Percentiles rank a stretch among this genome's conserved stretches.
Evolutionary conservation across 2,888 invertebrate species (phyloP).

Genomic region (Lepidonotus clava): DNA sequence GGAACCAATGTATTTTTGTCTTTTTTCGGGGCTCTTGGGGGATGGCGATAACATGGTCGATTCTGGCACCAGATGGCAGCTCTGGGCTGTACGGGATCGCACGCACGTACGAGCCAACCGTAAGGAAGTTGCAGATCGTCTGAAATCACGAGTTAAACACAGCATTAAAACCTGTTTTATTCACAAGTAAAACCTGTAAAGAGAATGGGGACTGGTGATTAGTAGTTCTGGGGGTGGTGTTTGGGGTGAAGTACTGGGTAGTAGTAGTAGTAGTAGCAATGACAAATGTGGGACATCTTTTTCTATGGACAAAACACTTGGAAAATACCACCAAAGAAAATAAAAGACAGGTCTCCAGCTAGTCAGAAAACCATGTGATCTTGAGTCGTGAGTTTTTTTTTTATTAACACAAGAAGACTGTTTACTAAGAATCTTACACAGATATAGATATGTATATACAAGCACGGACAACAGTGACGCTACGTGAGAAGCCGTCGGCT

Average conservation of each 20-base stretch:
- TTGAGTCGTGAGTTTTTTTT: not conserved
- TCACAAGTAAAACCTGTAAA: not conserved
- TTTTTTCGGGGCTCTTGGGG: conserved; percentile 85
- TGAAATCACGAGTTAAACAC: conserved; percentile 11
- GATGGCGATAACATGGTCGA: conserved; percentile 89
- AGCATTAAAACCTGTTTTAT: not conserved
- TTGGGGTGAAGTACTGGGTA: not conserved
- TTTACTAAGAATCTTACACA: conserved; percentile 8
- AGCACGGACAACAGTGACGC: conserved; percentile 14
- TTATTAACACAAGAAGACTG: not conserved
- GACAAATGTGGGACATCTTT: conserved; percentile 5
- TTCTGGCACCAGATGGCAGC: conserved; percentile 85
- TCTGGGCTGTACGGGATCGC: conserved; percentile 88
- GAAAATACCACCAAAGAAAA: conserved; percentile 9
- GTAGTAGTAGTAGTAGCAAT: conserved; percentile 27
- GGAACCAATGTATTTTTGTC: conserved; percentile 89
- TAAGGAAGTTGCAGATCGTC: conserved; percentile 90
- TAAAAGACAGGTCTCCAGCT: not conserved
- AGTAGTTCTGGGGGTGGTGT: not conserved
- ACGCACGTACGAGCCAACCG: conserved; percentile 90
- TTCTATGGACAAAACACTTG: conserved; percentile 27
- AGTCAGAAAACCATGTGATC: not conserved
- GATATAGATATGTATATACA: no score
- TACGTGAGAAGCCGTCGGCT: conserved; percentile 11
- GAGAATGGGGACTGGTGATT: not conserved